Evolutionary conservation across 2,888 invertebrate genomes (phyloP), one percentile per base, ranked within the genome.

Genomic region (Escarpia spicata): DNA sequence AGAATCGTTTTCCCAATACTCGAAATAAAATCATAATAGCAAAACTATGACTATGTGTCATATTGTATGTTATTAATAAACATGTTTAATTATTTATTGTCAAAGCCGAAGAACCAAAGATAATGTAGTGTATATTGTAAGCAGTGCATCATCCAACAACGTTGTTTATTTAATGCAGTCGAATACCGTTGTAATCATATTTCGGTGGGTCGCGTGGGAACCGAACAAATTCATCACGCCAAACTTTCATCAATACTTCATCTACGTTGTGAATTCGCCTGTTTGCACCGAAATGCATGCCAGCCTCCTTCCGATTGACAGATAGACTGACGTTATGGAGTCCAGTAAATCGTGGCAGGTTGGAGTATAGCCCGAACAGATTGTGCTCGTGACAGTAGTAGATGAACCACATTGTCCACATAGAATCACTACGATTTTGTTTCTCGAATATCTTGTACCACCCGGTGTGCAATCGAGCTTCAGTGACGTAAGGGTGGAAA

Each of bases 301-400:
- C 95, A 0, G 93, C 60, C 91, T 95, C 95, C 91, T 94, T 94
- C 93, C 95, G 94, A 93, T 95, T 95, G 12, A 94, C 93, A 26
- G 94, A 94, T n/a, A 95, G 94, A 12, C 52, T 90, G 90, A 90
- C 90, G 15, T 90, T 90, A 10, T 90, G 31, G 10, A 10, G 31
- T 10, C 31, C 31, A 8, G 43, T 90, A 43, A 37, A 90, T 31
- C 19, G 90, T 43, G 90, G 90, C 31, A 90, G 90, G 43, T 90
- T 90, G 31, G 90, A 90, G 43, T 90, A 90, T 43, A 90, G 43
- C 43, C 90, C 90, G 90, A 37, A 90, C 31, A 90, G 90, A 37
- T 90, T 31, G 43, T 43, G 90, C 43, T 90, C 31, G 43, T 43
- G 90, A 15, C 90, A 90, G 90, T 90, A 90, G 90, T 90, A 90